These are phyloP conservation scores for Macropodus opercularis DNA, from an alignment of 2,797 vertebrate species.

Conservation along the genomic window DNA sequence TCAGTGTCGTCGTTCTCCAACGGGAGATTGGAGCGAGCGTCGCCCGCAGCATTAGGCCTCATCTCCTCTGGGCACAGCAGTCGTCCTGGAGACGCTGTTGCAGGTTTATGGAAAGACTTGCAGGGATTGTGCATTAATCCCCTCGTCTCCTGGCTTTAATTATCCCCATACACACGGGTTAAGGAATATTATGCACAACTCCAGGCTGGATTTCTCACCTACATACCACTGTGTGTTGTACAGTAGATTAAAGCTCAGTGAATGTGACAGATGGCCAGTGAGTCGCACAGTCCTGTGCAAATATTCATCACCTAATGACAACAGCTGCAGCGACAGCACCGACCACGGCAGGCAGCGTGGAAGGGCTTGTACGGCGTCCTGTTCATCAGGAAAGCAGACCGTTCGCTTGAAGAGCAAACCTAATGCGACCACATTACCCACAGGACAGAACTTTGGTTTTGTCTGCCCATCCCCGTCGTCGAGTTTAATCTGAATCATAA, in stretches of 20 bases:
- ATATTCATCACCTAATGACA: conserved; percentile 74
- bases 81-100: conserved; percentile 72
- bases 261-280: conserved; percentile 74
- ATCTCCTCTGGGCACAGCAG: conserved; percentile 65
- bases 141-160: conserved; percentile 75
- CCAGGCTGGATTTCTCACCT: conserved; percentile 52
- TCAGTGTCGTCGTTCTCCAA: conserved; percentile 76
- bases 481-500: conserved; percentile 69
- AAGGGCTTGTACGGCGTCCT: too few relatives aligned
- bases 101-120: conserved; percentile 75
- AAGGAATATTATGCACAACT: conserved; percentile 61
- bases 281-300: conserved; percentile 58
- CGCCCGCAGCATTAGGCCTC: conserved; percentile 56
- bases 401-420: background rate
- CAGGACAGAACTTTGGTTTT: conserved; percentile 11
- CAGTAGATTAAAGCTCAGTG: conserved; percentile 61
- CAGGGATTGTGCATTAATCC: conserved; percentile 80
- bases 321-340: conserved; percentile 70
- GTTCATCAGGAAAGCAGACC: background rate
- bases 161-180: conserved; percentile 72
- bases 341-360: conserved; percentile 21
- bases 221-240: conserved; percentile 34
- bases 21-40: conserved; percentile 72
- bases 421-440: conserved; percentile 1
- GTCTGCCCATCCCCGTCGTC: conserved; percentile 5